Percentiles rank a stretch among this genome's conserved stretches.
Conservation (phyloP, 2,888 invertebrate species). For the Nymphalis polychloros region DNA sequence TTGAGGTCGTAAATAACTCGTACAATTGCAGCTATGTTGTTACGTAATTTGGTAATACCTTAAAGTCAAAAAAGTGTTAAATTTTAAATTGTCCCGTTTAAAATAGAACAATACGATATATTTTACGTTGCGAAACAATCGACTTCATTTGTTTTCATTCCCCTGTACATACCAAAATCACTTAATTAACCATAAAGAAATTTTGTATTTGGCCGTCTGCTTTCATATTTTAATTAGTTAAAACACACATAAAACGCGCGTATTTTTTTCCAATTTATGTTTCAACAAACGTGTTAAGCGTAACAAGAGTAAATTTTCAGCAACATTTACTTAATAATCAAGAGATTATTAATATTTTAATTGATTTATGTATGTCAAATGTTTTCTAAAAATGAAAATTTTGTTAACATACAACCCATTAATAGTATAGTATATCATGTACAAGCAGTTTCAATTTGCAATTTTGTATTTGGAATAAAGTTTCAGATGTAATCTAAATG, state of each 20-base stretch:
- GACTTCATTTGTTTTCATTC: neutral
- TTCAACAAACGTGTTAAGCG: too few relatives aligned
- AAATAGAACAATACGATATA: conserved; percentile 3
- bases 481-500: neutral
- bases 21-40: conserved; percentile 61
- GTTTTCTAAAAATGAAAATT: neutral
- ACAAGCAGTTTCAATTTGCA: neutral
- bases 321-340: too few relatives aligned
- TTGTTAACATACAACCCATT: neutral
- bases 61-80: conserved; percentile 43
- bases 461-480: neutral
- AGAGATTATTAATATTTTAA: neutral
- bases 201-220: too few relatives aligned
- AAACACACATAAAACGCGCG: too few relatives aligned
- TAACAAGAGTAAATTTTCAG: too few relatives aligned
- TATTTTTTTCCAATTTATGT: too few relatives aligned
- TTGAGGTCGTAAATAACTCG: conserved; percentile 80
- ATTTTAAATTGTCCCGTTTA: conserved; percentile 28
- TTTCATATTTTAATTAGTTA: too few relatives aligned
- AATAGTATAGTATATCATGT: too few relatives aligned
- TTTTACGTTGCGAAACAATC: too few relatives aligned
- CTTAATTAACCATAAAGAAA: too few relatives aligned
- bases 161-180: neutral
- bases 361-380: neutral
- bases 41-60: conserved; percentile 62